phyloP scores from a whole-genome alignment of 1,140 invertebrate genomes.

The Pogonognathellus flavescens region DNA sequence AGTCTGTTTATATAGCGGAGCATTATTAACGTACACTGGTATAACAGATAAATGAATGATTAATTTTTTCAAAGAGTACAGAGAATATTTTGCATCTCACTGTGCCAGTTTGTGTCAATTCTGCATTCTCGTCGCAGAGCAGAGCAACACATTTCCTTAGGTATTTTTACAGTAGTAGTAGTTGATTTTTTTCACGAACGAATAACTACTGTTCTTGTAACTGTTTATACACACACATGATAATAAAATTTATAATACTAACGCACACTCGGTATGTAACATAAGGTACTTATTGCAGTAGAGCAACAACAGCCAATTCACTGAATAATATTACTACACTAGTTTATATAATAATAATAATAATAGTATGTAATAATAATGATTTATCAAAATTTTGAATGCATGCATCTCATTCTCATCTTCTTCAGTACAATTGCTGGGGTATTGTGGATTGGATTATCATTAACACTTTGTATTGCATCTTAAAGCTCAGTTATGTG shows the following conservation, averaged over 20 bases:
- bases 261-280: slow-evolving; percentile 40
- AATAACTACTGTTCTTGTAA: background rate
- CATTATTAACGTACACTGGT: slow-evolving; percentile 47
- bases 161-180: slow-evolving; percentile 1
- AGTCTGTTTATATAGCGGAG: slow-evolving; percentile 33
- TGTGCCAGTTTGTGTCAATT: slow-evolving; percentile 33
- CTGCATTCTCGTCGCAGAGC: slow-evolving; percentile 30
- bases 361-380: background rate
- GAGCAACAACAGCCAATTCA: slow-evolving; percentile 31
- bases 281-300: slow-evolving; percentile 37
- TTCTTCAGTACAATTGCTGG: slow-evolving; percentile 17
- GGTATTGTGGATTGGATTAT: background rate
- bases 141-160: slow-evolving; percentile 1
- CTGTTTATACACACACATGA: background rate
- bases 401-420: slow-evolving; percentile 41
- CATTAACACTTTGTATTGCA: slow-evolving; percentile 47
- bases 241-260: slow-evolving; percentile 15
- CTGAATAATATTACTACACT: background rate
- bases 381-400: slow-evolving; percentile 4
- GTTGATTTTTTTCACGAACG: slow-evolving; percentile 38
- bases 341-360: slow-evolving; percentile 13
- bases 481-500: slow-evolving; percentile 46
- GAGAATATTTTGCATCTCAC: slow-evolving; percentile 36
- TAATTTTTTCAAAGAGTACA: slow-evolving; percentile 9
- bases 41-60: slow-evolving; percentile 49